A percentile compares a stretch with the other conserved stretches of the same genome.
Conservation (phyloP, 1,140 invertebrate genomes). For the Drosophila virilis region DNA sequence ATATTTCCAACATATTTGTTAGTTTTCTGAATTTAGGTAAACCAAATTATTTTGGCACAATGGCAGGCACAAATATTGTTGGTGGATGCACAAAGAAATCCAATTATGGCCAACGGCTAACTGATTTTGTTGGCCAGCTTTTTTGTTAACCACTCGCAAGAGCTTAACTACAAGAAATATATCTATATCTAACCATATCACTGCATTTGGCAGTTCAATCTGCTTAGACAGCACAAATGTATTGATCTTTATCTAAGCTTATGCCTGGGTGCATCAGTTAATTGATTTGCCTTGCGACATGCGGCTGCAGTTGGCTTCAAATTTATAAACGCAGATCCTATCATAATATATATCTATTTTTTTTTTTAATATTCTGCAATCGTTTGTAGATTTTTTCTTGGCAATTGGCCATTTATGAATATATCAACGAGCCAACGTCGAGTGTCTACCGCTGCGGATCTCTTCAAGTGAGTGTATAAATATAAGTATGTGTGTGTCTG, state of each 20-base stretch:
- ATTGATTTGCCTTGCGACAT: constrained; percentile 77
- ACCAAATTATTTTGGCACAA: constrained; percentile 39
- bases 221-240: not conserved
- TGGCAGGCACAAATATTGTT: constrained; percentile 10
- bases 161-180: constrained; percentile 2
- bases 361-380: constrained; percentile 74
- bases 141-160: constrained; percentile 11
- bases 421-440: constrained; percentile 67
- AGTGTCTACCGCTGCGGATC: constrained; percentile 52
- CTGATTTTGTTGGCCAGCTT: constrained; percentile 38
- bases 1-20: constrained; percentile 17
- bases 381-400: constrained; percentile 44
- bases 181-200: not conserved
- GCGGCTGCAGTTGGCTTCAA: constrained; percentile 55
- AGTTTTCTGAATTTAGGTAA: constrained; percentile 16
- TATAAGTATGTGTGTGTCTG: constrained; percentile 16
- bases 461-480: constrained; percentile 39
- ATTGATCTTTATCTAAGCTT: constrained; percentile 8
- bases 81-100: constrained; percentile 34
- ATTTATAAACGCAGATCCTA: constrained; percentile 6
- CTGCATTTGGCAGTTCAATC: constrained; percentile 29
- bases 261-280: constrained; percentile 55
- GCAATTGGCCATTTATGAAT: constrained; percentile 81
- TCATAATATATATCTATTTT: constrained; percentile 70
- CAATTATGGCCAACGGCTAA: constrained; percentile 39